Base-by-base conservation (phyloP, 2,888 invertebrate species). In the Apamea sordens region DNA sequence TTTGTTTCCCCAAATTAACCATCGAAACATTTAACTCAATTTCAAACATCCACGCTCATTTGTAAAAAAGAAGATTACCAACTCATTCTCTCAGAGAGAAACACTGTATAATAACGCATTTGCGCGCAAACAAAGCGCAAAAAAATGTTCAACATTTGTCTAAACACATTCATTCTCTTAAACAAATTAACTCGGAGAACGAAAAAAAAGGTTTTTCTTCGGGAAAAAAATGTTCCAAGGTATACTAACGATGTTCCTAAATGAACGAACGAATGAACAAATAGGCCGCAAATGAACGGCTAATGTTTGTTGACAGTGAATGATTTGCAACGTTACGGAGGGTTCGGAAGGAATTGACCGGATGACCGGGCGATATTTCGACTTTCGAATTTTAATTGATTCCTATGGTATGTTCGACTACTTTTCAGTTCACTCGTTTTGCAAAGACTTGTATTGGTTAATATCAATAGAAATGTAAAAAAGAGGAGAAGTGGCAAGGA, bases 291-390 rank as follows among this genome's bases (percentile, higher is more conserved):
- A 93, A 92, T 91, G 91, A 90, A 91, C 91, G 91, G 91, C 89
- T 92, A 92, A 92, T 92, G 92, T 87, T 87, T 85, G 89, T 90
- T 93, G 94, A 94, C 94, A 93, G 91, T 94, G 95, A 95, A 91
- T 93, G 94, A 95, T 95, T 90, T 88, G 90, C 80, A 87, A 78
- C 91, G 92, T 92, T 80, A 90, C 86, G 88, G 91, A 91, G 91
- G 92, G 92, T 89, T 88, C 88, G 89, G 89, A 90, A 90, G 89
- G 91, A 91, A 92, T 85, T 90, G 90, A 88, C 86, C 86, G 85
- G 76, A 85, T 83, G 86, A 86, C 78, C 79, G 80, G 82, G 72
- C 80, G 75, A 71, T 80, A 76, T 83, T 87, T 86, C 86, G 83
- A 88, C 86, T 80, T 88, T 85, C 75, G 77, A 87, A 83, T 79